Evolutionary conservation across 2,888 invertebrate genomes (phyloP).

Genomic region (Cryptocheilus praepositus): DNA sequence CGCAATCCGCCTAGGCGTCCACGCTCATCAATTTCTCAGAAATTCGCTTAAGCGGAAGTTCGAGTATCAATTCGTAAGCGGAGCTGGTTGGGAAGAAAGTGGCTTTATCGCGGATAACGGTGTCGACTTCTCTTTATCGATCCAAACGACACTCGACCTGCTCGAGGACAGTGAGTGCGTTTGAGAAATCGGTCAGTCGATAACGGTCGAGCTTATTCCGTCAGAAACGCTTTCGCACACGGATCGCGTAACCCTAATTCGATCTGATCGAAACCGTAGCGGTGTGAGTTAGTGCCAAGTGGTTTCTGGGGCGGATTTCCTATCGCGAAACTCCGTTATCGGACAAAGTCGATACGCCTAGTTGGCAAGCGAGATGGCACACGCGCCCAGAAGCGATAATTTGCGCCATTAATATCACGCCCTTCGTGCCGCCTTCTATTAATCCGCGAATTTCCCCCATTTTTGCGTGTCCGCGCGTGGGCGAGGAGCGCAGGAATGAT

Average conservation of each 20-base stretch:
- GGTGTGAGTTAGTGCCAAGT: conserved; percentile 62
- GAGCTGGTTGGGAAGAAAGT: too few species aligned
- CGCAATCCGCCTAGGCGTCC: too few species aligned
- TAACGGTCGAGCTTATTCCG: conserved; percentile 47
- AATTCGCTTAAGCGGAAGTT: not conserved
- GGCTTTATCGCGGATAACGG: too few species aligned
- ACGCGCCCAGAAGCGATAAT: conserved; percentile 28
- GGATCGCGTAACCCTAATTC: conserved; percentile 62
- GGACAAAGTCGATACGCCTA: conserved; percentile 41
- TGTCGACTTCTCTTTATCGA: not conserved
- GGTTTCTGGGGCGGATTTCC: conserved; percentile 58
- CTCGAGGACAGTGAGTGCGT: too few species aligned
- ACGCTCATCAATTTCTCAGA: not conserved
- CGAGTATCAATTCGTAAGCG: too few species aligned
- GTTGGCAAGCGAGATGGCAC: conserved; percentile 28
- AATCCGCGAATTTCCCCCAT: conserved; percentile 25
- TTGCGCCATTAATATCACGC: conserved; percentile 41
- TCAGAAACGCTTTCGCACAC: conserved; percentile 58
- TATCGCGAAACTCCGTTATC: conserved; percentile 48
- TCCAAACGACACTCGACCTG: not conserved
- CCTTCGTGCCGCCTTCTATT: conserved; percentile 16
- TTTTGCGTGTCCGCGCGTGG: conserved; percentile 15
- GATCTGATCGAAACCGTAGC: conserved; percentile 67
- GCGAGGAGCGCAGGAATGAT: too few species aligned
- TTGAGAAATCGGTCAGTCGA: conserved; percentile 13